These are phyloP conservation scores for Homarus americanus DNA, from an alignment of 1,140 invertebrate genomes.

Conservation along the genomic window DNA sequence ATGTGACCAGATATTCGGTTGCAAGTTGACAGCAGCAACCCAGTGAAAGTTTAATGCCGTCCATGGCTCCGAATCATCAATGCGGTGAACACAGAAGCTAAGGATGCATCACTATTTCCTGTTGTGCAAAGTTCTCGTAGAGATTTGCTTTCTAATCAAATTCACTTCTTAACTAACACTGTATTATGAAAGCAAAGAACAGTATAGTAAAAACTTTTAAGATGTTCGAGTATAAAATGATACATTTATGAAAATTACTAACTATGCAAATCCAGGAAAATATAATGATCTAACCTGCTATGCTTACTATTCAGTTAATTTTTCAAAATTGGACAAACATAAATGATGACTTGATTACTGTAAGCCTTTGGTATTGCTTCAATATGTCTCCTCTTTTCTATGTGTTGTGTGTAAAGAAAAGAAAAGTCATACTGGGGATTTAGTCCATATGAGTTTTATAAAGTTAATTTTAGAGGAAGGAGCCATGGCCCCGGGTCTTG, in stretches of 20 bases:
- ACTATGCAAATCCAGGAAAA: conserved; percentile 19
- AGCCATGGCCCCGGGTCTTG: conserved; percentile 17
- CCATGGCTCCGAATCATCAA: conserved; percentile 23
- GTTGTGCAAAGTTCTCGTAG: neutral
- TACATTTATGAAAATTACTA: neutral
- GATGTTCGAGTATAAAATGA: neutral
- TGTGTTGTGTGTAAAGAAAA: conserved; percentile 26
- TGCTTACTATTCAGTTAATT: neutral
- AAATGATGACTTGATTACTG: conserved; percentile 11
- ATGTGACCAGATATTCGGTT: conserved; percentile 19
- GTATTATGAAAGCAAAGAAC: neutral
- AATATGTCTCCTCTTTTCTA: conserved; percentile 40
- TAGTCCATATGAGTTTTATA: conserved; percentile 9
- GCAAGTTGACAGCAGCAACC: conserved; percentile 6
- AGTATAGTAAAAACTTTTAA: neutral
- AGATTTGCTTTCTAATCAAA: neutral
- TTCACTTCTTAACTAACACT: neutral
- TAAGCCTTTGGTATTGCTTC: conserved; percentile 67
- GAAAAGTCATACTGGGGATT: conserved; percentile 32
- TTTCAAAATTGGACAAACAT: neutral
- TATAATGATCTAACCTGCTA: conserved; percentile 26
- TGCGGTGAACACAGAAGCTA: conserved; percentile 17
- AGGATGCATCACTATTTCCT: conserved; percentile 23
- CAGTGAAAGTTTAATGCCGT: conserved; percentile 1
- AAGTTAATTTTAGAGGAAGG: conserved; percentile 32